Evolutionary conservation across 2,113 vertebrate genomes (phyloP).

Genomic region (Girardinichthys multiradiatus): DNA sequence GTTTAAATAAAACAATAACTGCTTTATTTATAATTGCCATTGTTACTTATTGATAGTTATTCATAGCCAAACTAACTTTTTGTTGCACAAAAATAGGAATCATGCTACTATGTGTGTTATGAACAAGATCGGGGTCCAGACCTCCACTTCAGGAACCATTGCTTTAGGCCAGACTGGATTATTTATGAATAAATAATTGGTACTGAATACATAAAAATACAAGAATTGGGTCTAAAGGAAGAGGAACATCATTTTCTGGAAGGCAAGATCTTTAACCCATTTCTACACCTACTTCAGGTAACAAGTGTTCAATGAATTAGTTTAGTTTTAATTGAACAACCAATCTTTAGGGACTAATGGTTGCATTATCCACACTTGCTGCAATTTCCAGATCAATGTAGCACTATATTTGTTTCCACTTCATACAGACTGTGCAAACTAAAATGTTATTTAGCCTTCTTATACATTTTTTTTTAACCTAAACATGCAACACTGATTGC

Average conservation of each 20-base stretch:
- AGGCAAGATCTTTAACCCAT: constrained; percentile 2
- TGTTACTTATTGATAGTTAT: no score
- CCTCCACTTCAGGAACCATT: constrained; percentile 1
- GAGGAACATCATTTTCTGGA: constrained; percentile 1
- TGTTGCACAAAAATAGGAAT: no score
- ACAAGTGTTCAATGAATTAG: constrained; percentile 15
- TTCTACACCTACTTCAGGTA: neutral
- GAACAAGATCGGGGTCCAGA: neutral
- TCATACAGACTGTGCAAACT: constrained; percentile 1
- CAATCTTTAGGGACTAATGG: constrained; percentile 8
- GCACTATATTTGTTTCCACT: constrained; percentile 5
- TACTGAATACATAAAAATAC: neutral
- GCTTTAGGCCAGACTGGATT: neutral
- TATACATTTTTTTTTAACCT: neutral
- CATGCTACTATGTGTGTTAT: no score
- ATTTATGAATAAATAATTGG: neutral
- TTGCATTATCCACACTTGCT: constrained; percentile 2
- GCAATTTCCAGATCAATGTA: constrained; percentile 8
- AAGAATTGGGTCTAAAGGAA: neutral
- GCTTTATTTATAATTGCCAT: no score
- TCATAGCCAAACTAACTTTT: no score
- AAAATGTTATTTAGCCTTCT: constrained; percentile 11
- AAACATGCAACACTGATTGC: constrained; percentile 11
- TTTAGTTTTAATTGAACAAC: neutral
- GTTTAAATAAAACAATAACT: no score